Evolutionary conservation across 1,140 invertebrate genomes (phyloP).

Genomic region (Sycobia sp.): DNA sequence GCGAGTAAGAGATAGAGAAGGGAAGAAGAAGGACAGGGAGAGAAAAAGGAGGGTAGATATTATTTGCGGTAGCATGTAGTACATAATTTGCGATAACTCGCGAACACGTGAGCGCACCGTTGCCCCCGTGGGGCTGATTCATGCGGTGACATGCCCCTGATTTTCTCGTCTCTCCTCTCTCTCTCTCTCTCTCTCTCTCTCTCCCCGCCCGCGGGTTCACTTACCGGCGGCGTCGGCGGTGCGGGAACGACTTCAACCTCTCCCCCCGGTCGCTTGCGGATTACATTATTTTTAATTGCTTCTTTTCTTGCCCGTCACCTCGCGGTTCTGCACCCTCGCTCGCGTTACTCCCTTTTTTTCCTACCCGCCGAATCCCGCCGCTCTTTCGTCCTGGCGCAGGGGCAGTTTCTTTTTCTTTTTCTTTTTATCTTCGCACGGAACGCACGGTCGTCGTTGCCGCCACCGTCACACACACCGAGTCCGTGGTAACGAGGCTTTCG

Average conservation of each 20-base stretch:
- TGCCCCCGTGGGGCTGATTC: constrained; percentile 14
- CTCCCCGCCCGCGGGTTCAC: no score
- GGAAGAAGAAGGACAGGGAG: not conserved
- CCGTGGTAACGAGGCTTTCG: constrained; percentile 18
- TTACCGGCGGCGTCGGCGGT: no score
- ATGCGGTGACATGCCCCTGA: constrained; percentile 26
- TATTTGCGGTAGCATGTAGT: constrained; percentile 17
- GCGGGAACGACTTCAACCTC: no score
- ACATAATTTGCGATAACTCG: constrained; percentile 34
- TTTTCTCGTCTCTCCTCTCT: no score
- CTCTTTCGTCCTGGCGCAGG: no score
- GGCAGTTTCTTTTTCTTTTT: no score
- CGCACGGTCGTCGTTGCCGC: no score
- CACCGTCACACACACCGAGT: no score
- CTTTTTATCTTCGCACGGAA: no score
- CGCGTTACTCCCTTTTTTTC: no score
- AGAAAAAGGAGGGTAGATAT: constrained; percentile 1
- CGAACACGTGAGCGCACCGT: constrained; percentile 26
- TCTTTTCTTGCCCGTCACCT: constrained; percentile 25
- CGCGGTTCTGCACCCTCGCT: not conserved
- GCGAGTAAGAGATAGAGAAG: not conserved
- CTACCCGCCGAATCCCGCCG: no score
- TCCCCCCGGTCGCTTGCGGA: not conserved
- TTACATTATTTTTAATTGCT: constrained; percentile 33
- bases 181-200: not conserved